Conservation (phyloP, 2,797 vertebrate genomes). For the Poeciliopsis presidionis region DNA sequence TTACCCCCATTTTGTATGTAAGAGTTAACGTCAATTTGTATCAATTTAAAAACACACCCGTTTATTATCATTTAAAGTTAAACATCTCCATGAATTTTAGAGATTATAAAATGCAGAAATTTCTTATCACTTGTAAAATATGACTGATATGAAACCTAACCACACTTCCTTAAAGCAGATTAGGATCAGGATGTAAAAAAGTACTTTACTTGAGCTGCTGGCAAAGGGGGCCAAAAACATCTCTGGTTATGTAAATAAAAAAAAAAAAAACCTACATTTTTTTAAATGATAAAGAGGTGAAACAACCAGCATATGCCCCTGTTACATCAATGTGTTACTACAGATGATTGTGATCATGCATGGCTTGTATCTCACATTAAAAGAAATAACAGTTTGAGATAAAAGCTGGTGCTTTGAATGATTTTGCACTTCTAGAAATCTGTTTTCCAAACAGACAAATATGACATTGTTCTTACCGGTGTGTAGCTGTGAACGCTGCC, state of each 20-base stretch:
- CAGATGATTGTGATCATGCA: slow-evolving; percentile 8
- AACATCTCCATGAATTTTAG: background rate
- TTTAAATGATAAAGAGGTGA: background rate
- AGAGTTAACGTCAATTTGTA: background rate
- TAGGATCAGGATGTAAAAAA: background rate
- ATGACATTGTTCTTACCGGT: slow-evolving; percentile 79
- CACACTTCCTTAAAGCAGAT: background rate
- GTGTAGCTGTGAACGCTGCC: slow-evolving; percentile 92
- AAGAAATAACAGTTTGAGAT: background rate
- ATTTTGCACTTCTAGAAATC: background rate
- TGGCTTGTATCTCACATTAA: background rate
- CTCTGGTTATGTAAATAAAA: background rate
- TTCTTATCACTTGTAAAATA: background rate
- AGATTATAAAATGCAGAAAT: background rate
- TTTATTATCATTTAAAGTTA: background rate
- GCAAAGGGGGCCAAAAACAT: background rate
- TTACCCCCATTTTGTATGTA: background rate
- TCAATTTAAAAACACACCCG: background rate
- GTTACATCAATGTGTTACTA: slow-evolving; percentile 7
- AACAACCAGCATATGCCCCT: background rate
- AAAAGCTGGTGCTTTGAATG: background rate
- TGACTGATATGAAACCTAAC: background rate
- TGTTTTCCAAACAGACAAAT: background rate
- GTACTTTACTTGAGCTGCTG: background rate
- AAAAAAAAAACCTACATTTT: background rate